Percentiles rank a stretch among this genome's conserved stretches.
These are phyloP conservation scores for Apocrypta bakeri DNA, from an alignment of 1,140 invertebrate genomes.

Conservation along the genomic window DNA sequence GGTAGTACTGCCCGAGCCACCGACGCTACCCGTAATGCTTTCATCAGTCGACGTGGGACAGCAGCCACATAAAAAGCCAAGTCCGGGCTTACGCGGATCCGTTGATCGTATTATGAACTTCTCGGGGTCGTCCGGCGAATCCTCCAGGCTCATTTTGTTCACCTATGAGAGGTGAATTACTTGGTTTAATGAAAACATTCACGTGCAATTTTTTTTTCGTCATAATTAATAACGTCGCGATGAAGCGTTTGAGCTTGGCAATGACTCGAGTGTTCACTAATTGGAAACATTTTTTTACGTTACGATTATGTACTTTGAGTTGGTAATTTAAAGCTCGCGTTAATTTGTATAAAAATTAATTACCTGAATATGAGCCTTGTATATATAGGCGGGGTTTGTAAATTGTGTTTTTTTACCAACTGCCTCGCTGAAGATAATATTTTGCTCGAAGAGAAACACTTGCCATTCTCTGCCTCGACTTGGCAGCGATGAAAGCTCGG, in stretches of 20 bases:
- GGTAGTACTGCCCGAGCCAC: constrained; percentile 65
- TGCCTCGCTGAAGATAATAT: constrained; percentile 96
- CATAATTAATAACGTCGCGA: not conserved
- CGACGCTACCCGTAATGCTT: not conserved
- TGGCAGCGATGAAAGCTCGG: constrained; percentile 79
- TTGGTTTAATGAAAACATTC: not conserved
- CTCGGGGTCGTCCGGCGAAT: constrained; percentile 78
- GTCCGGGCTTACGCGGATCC: constrained; percentile 83
- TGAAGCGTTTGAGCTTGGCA: not conserved
- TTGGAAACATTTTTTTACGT: not conserved
- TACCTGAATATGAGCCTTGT: constrained; percentile 98
- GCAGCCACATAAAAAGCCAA: constrained; percentile 81
- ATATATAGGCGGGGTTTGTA: constrained; percentile 95
- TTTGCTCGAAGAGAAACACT: constrained; percentile 99
- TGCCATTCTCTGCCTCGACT: constrained; percentile 89
- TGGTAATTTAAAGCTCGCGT: not conserved
- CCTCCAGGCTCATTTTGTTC: constrained; percentile 93
- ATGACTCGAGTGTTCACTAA: not conserved
- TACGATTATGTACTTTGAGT: too few species aligned
- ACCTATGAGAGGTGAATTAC: constrained; percentile 78
- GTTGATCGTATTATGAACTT: constrained; percentile 90
- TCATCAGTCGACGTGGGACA: constrained; percentile 36
- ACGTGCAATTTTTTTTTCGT: not conserved
- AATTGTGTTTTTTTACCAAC: constrained; percentile 96
- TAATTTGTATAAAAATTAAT: not conserved